Evolutionary conservation across 2,888 invertebrate species (phyloP), one percentile per base, ranked within the genome.

Genomic region (Capitulum mitella): DNA sequence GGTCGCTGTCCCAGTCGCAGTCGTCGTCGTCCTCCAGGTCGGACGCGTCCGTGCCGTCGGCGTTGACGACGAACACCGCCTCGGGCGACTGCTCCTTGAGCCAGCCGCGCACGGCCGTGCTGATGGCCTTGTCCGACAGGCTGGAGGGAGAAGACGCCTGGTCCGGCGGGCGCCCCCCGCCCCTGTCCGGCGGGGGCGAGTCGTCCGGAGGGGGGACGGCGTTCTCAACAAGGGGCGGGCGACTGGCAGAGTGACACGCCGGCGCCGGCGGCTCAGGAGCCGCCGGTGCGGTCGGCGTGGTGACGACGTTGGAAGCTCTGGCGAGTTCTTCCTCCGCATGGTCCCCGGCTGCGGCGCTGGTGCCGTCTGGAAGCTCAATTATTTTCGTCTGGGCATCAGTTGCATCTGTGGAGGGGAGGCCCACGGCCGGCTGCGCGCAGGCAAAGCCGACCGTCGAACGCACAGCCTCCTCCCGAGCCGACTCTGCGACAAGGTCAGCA

Each of bases 41-140:
- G n/a, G n/a, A n/a, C n/a, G 8, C 34, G 34, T 64, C 64, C 19
- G 6, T 16, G n/a, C 1, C 40, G 40, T 70, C 70, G 29, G 12
- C 46, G 43, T n/a, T 29, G 5, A 76, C 46, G 46, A 76, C 46
- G 46, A 76, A 76, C 76, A 76, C 29, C 14, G 43, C 46, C 46
- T 76, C 76, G 5, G 43, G 43, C 2, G 76, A 76, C 46, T 76
- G 76, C 43, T 76, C 76, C 46, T 76, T 76, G 1, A 76, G n/a
- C 76, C 76, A 76, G 29, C 76, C 46, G 3, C 46, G 43, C 14
- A 76, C 76, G 0, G 76, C 76, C 1, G 29, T 26, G 22, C 40
- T 46, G 43, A 76, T 76, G 43, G 76, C 43, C 3, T n/a, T n/a
- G 76, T 76, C 46, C 0, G 43, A 46, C 3, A 76, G 43, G 46